A percentile compares a stretch with the other conserved stretches of the same genome.
Evolutionary conservation across 2,113 vertebrate species (phyloP).

Genomic region (Myotis yumanensis): DNA sequence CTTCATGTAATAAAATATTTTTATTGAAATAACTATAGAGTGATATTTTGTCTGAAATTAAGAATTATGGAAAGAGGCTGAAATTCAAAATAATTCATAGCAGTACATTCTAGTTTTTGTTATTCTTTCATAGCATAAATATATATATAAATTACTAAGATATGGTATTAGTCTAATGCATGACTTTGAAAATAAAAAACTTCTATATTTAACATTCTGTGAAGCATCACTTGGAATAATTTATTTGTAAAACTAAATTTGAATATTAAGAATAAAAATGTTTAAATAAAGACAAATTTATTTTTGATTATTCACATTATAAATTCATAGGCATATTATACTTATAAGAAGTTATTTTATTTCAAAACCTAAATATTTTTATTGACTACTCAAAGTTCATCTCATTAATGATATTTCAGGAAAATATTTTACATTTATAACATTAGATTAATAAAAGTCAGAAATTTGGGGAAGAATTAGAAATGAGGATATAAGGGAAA

Average conservation of each 20-base stretch:
- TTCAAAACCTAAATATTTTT: not conserved
- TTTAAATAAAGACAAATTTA: not conserved
- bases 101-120: not conserved
- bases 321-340: not conserved
- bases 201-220: not conserved
- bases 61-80: not conserved
- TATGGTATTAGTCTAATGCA: not conserved
- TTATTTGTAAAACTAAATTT: not conserved
- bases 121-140: not conserved
- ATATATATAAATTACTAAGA: conserved; percentile 39
- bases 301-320: not conserved
- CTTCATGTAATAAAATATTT: conserved; percentile 26
- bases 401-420: not conserved
- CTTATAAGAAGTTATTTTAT: not conserved
- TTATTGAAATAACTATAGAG: conserved; percentile 8
- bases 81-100: conserved; percentile 34
- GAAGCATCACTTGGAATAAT: not conserved
- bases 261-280: not conserved
- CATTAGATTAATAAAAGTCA: not conserved
- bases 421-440: not conserved
- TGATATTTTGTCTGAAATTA: not conserved
- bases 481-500: not conserved
- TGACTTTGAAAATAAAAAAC: not conserved
- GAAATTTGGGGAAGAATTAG: not conserved
- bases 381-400: not conserved